Base-by-base conservation (phyloP, 1,140 invertebrate species). In the Cydia amplana region DNA sequence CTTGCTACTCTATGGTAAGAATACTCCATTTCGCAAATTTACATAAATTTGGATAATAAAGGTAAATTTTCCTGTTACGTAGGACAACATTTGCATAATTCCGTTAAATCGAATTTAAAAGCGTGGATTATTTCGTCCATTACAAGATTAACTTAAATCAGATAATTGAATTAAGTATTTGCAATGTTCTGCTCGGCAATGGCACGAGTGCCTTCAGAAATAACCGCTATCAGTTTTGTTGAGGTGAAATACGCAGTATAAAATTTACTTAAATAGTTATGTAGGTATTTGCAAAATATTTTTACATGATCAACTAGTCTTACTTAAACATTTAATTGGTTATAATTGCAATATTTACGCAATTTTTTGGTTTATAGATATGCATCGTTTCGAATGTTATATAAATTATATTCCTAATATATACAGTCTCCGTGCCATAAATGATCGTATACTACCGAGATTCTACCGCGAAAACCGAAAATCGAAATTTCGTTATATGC, bases 1-100 rank as follows among this genome's bases (percentile, higher is more conserved):
- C 16, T 28, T 36, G 16, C 32, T 18, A 70, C 65, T 70, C 32
- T 20, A 43, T 67, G n/a, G 32, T 70, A 70, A 70, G 28, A 70
- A 36, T 36, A 40, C 65, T 70, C 65, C 65, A 70, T 70, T 70
- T 70, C 36, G 10, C 32, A 40, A 40, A 70, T 70, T 70, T 18
- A 32, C 65, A 70, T 70, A 70, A 70, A 70, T 70, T 70, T 70
- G 65, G 16, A 70, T 70, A 70, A 70, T 70, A 36, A 70, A 70
- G 28, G 65, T 70, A 43, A 36, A 70, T 70, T 36, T 70, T 40
- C 65, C 28, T 70, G 65, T 36, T 36, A 36, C 36, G 65, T 40
- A 70, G 65, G 28, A 43, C 28, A 40, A 70, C 65, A 70, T 70
- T 70, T 70, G n/a, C 65, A 70, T 70, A 70, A 70, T 70, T 32